Conservation (phyloP, 2,797 vertebrate species). For the Lateolabrax maculatus region DNA sequence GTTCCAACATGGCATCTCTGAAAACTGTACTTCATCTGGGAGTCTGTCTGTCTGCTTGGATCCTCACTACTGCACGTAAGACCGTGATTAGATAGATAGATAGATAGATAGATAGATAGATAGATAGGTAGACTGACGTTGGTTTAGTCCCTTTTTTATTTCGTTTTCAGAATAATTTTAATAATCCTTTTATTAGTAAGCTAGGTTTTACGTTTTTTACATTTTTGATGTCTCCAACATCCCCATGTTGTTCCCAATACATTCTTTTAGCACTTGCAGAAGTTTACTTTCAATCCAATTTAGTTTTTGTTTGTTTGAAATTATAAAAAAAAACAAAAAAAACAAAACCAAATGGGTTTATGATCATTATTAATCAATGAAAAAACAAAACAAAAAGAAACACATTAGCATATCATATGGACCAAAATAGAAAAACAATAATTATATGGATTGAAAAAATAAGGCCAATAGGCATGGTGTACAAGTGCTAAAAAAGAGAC, state of each 20-base stretch:
- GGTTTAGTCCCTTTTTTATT: too few relatives aligned
- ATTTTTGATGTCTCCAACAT: too few relatives aligned
- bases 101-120: slow-evolving; percentile 1
- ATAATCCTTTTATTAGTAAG: too few relatives aligned
- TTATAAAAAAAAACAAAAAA: too few relatives aligned
- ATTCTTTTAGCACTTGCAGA: background rate
- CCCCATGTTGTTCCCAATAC: too few relatives aligned
- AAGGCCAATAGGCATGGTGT: background rate
- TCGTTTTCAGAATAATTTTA: too few relatives aligned
- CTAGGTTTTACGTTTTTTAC: too few relatives aligned
- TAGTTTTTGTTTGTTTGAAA: background rate
- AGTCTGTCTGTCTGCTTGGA: slow-evolving; percentile 44
- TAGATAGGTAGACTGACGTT: too few relatives aligned
- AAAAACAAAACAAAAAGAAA: background rate
- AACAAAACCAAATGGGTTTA: too few relatives aligned
- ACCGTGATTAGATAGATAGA: background rate
- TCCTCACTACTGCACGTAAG: slow-evolving; percentile 61
- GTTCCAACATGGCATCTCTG: slow-evolving; percentile 38
- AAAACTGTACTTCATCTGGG: slow-evolving; percentile 45
- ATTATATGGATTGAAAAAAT: background rate
- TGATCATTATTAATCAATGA: too few relatives aligned
- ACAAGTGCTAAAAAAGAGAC: background rate
- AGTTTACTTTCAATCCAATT: background rate
- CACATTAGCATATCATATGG: too few relatives aligned
- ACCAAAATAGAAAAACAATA: too few relatives aligned